These are phyloP conservation scores for Scaptomyza hsui DNA, from an alignment of 1,140 invertebrate genomes.

Conservation along the genomic window DNA sequence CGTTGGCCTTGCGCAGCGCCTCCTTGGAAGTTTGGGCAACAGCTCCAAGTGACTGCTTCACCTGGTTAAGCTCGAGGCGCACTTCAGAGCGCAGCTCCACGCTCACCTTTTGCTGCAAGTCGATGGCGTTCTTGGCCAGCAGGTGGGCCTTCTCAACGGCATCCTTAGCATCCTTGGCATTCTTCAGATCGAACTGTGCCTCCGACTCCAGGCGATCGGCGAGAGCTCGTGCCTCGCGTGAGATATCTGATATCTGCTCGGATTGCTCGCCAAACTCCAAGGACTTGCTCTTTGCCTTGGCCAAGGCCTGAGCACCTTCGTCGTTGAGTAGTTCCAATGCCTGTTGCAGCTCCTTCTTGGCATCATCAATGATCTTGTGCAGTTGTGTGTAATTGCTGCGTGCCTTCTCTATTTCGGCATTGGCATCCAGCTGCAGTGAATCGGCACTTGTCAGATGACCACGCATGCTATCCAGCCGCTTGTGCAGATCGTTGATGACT, in stretches of 20 bases:
- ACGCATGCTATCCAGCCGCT: conserved; percentile 88
- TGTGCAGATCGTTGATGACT: conserved; percentile 88
- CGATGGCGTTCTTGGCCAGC: conserved; percentile 91
- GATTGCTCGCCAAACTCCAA: conserved; percentile 95
- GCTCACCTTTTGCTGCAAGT: conserved; percentile 91
- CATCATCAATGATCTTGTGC: conserved; percentile 89
- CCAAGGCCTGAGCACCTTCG: conserved; percentile 91
- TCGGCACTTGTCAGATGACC: conserved; percentile 87
- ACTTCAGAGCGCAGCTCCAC: conserved; percentile 87
- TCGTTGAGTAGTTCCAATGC: conserved; percentile 91
- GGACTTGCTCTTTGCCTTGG: conserved; percentile 92
- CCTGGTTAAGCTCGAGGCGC: conserved; percentile 85
- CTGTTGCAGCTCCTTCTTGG: conserved; percentile 89
- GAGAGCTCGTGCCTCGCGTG: conserved; percentile 91
- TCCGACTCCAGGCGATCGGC: conserved; percentile 91
- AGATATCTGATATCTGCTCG: conserved; percentile 94
- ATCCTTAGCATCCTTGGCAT: conserved; percentile 92
- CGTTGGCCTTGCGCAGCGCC: conserved; percentile 89
- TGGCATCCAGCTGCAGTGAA: conserved; percentile 86
- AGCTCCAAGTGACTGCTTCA: conserved; percentile 88
- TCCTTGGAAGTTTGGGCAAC: conserved; percentile 89
- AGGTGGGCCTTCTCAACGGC: conserved; percentile 92
- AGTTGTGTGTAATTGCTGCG: conserved; percentile 89
- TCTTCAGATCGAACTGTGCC: conserved; percentile 90
- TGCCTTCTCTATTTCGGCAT: conserved; percentile 87